These are phyloP conservation scores for Andrena bucephala DNA, from an alignment of 2,888 invertebrate species.

Conservation along the genomic window DNA sequence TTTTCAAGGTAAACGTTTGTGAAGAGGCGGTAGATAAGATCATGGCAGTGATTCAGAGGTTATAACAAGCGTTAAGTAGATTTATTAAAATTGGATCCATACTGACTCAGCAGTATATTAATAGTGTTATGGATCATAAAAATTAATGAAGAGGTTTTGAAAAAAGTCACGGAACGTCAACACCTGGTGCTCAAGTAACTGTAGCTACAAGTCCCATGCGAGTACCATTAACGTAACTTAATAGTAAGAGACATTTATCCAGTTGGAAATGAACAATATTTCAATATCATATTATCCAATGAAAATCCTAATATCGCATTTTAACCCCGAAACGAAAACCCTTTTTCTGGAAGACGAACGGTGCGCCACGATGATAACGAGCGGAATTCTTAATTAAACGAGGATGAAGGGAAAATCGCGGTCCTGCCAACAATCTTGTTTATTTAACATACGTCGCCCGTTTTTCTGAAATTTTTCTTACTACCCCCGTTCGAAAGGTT, in stretches of 20 bases:
- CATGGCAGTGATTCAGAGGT: background rate
- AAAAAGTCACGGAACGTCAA: too few species aligned
- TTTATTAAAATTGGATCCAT: background rate
- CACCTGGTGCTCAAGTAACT: too few species aligned
- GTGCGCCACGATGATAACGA: slow-evolving; percentile 58
- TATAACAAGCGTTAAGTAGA: background rate
- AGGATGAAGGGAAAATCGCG: slow-evolving; percentile 18
- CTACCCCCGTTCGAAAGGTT: background rate
- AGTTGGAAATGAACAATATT: too few species aligned
- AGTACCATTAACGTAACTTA: too few species aligned
- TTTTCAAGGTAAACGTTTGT: background rate
- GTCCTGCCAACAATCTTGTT: slow-evolving; percentile 63
- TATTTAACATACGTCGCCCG: slow-evolving; percentile 55
- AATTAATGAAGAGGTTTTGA: too few species aligned
- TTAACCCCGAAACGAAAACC: slow-evolving; percentile 13
- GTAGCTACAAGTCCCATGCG: too few species aligned
- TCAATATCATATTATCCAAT: too few species aligned
- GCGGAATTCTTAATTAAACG: slow-evolving; percentile 61
- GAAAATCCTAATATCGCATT: background rate
- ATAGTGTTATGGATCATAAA: too few species aligned
- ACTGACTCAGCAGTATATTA: too few species aligned
- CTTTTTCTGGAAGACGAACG: slow-evolving; percentile 5
- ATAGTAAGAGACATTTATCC: too few species aligned
- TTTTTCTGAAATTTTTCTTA: slow-evolving; percentile 52
- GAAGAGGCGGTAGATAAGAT: background rate